Conservation (phyloP, 2,888 invertebrate genomes). For the Thymelicus lineola region DNA sequence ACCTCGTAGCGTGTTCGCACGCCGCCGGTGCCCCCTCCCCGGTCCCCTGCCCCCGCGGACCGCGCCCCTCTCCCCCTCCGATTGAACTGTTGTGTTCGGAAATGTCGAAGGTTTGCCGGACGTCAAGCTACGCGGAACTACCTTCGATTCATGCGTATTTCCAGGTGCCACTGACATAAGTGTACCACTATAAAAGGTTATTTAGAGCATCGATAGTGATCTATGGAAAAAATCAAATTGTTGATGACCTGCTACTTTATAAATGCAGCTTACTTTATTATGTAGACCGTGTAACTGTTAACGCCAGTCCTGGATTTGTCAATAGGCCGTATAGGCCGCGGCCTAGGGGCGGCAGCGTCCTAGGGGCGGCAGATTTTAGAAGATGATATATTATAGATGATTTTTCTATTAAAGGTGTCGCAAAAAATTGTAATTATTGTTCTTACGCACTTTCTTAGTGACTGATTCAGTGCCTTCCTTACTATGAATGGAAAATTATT, state of each 20-base stretch:
- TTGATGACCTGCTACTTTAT: constrained; percentile 15
- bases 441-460: too few relatives aligned
- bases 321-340: too few relatives aligned
- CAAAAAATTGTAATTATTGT: too few relatives aligned
- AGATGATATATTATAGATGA: too few relatives aligned
- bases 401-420: too few relatives aligned
- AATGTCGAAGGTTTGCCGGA: constrained; percentile 83
- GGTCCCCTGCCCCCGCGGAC: constrained; percentile 44
- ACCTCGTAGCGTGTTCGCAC: constrained; percentile 75
- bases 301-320: too few relatives aligned
- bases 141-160: constrained; percentile 75
- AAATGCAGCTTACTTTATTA: not conserved
- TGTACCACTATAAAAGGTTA: constrained; percentile 40
- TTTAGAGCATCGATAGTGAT: constrained; percentile 43
- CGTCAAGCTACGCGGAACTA: constrained; percentile 80
- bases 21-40: constrained; percentile 48
- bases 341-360: too few relatives aligned
- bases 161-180: constrained; percentile 62
- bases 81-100: constrained; percentile 76
- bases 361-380: too few relatives aligned
- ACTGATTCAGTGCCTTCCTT: too few relatives aligned
- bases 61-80: constrained; percentile 50
- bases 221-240: constrained; percentile 19
- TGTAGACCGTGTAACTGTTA: too few relatives aligned
- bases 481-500: too few relatives aligned